Evolutionary conservation across 1,140 invertebrate genomes (phyloP), one percentile per base, ranked within the genome.

Genomic region (Orussus abietinus): DNA sequence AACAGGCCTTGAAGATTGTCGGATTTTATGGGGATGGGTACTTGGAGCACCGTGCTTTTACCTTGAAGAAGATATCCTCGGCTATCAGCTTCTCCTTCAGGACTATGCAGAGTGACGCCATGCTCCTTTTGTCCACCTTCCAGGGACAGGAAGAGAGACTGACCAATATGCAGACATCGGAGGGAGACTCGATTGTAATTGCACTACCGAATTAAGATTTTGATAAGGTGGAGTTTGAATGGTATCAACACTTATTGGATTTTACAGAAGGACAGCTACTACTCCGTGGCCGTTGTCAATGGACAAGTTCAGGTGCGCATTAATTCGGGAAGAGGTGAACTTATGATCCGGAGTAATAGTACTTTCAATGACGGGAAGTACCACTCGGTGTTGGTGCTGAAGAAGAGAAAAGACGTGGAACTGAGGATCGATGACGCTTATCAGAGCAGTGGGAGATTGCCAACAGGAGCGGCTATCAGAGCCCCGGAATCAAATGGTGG

Each of bases 11-110:
- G 12, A 74, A 70, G 50, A 77, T 79, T 33, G 83, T 82, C 43
- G 86, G 84, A 42, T 90, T 91, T 59, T 78, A 82, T 39, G 90
- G 90, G 4, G 75, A 82, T 40, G 90, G 90, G 1, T 92, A 81
- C 61, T 69, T 92, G 12, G 85, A 92, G 64, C 70, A 90, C 38
- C 69, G 77, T 0, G 81, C 83, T 0, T 80, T 80, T 19, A 75
- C 79, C 0, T 59, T 92, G 0, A 77, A 76, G 21, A 85, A 81
- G 55, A 84, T 77, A 48, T 76, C 55, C 1, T 72, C 75, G 31
- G 76, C 77, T 13, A 72, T 92, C 12, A 85, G 84, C 6, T 77
- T 94, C 30, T 85, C 88, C 3, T 92, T 95, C 65, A 77, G 84
- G 40, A 88, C 88, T 0, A 66, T 79, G 3, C 78, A 85, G 45